phyloP scores from a whole-genome alignment of 2,888 invertebrate genomes.

The Drosophila merina region DNA sequence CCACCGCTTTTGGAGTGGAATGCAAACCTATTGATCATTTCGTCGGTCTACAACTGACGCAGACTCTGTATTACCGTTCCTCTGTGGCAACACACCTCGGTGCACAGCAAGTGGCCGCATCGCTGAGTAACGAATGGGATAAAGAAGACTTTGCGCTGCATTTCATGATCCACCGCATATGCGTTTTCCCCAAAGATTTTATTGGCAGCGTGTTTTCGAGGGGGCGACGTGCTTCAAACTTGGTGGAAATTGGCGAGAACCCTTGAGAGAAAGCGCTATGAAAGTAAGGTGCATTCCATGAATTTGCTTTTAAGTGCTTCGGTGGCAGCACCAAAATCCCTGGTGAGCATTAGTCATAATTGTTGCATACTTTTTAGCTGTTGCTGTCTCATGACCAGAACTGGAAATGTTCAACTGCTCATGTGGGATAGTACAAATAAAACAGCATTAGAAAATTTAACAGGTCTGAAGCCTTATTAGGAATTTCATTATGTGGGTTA shows the following conservation, averaged over 20 bases:
- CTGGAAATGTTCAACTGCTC: no score
- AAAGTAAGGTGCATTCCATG: slow-evolving; percentile 20
- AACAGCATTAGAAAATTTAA: no score
- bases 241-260: slow-evolving; percentile 16
- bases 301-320: slow-evolving; percentile 62
- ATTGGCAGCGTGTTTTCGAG: background rate
- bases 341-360: slow-evolving; percentile 46
- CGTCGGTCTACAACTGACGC: slow-evolving; percentile 26
- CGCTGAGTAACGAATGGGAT: slow-evolving; percentile 37
- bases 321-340: slow-evolving; percentile 37
- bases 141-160: slow-evolving; percentile 47
- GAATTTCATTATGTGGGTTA: no score
- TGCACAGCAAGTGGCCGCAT: slow-evolving; percentile 38
- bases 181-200: slow-evolving; percentile 4
- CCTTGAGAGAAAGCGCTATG: background rate
- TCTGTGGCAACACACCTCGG: slow-evolving; percentile 10
- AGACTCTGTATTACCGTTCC: background rate
- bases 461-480: no score
- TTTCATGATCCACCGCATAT: slow-evolving; percentile 66
- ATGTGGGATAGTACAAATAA: no score
- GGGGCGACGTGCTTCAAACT: slow-evolving; percentile 6
- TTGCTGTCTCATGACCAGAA: no score
- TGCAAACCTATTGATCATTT: slow-evolving; percentile 77
- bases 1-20: slow-evolving; percentile 36
- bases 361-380: slow-evolving; percentile 59